Conservation (phyloP, 2,888 invertebrate species). For the Amphipyra berbera region DNA sequence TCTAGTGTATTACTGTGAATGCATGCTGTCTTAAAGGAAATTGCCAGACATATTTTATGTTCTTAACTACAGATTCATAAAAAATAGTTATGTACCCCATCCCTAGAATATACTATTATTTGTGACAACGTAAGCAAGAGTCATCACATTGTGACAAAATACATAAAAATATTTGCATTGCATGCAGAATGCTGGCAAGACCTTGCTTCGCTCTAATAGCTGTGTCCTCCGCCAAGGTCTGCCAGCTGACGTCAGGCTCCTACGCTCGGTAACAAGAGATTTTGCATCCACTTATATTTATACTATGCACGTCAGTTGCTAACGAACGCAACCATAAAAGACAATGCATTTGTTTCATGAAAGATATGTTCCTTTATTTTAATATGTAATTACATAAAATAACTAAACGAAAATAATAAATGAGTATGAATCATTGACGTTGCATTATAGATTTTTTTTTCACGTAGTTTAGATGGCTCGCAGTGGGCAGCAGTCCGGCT, state of each 20-base stretch:
- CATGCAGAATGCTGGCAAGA: slow-evolving; percentile 81
- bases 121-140: slow-evolving; percentile 4
- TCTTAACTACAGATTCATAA: too few species aligned
- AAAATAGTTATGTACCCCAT: too few species aligned
- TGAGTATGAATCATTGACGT: slow-evolving; percentile 18
- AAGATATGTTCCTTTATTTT: background rate
- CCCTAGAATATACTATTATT: background rate
- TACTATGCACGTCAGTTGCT: slow-evolving; percentile 61
- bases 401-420: background rate
- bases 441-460: slow-evolving; percentile 57
- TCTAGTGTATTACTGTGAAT: slow-evolving; percentile 44
- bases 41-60: too few species aligned
- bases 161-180: slow-evolving; percentile 68
- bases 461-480: slow-evolving; percentile 60
- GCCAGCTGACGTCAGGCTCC: slow-evolving; percentile 81
- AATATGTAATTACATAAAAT: slow-evolving; percentile 5
- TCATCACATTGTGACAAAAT: slow-evolving; percentile 46
- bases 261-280: slow-evolving; percentile 81
- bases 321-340: slow-evolving; percentile 49
- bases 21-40: too few species aligned
- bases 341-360: slow-evolving; percentile 32
- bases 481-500: slow-evolving; percentile 69
- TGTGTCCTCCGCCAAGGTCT: slow-evolving; percentile 86
- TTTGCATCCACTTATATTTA: slow-evolving; percentile 69
- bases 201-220: slow-evolving; percentile 85